A percentile compares a stretch with the other conserved stretches of the same genome.
Evolutionary conservation across 2,113 vertebrate genomes (phyloP).

Genomic region (Lagopus muta): DNA sequence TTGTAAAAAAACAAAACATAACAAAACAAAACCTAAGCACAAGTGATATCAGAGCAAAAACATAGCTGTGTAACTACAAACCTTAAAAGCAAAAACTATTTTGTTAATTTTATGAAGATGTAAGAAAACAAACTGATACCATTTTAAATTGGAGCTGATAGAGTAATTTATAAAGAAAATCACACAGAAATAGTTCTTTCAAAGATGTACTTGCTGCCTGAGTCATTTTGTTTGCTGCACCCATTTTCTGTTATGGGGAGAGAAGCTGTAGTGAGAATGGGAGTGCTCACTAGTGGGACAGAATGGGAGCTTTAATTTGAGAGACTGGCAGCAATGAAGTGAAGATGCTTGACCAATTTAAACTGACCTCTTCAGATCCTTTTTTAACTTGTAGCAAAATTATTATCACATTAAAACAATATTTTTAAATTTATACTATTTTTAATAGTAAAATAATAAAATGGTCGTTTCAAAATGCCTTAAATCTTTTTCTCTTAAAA

Average conservation of each 20-base stretch:
- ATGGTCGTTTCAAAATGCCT: neutral
- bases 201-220: neutral
- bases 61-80: neutral
- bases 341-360: neutral
- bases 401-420: neutral
- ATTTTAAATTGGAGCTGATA: neutral
- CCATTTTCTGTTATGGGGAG: neutral
- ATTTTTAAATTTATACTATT: neutral
- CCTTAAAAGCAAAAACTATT: neutral
- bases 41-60: neutral
- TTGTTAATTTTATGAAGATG: neutral
- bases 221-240: neutral
- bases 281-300: neutral
- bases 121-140: neutral
- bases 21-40: neutral
- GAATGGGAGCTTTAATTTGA: neutral
- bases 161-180: neutral
- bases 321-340: neutral
- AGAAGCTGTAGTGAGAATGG: neutral
- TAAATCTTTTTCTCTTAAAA: neutral
- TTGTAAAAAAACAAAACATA: neutral
- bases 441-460: neutral
- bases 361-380: neutral
- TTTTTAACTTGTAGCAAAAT: neutral
- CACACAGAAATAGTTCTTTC: neutral